Percentiles rank a stretch among this genome's conserved stretches.
Evolutionary conservation across 2,113 vertebrate genomes (phyloP).

Genomic region (Machaerirhynchus nigripectus): DNA sequence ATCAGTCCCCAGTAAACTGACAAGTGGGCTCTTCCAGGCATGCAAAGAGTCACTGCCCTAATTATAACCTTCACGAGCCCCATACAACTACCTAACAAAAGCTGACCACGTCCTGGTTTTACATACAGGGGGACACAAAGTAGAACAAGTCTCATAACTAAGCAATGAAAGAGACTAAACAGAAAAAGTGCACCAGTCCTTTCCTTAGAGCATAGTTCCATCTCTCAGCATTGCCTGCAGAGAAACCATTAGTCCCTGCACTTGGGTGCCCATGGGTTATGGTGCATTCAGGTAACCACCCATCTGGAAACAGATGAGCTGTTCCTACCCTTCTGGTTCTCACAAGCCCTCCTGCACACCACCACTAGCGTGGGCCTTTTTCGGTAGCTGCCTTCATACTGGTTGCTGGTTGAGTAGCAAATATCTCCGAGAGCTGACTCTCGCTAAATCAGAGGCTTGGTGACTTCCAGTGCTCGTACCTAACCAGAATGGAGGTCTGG

Average conservation of each 20-base stretch:
- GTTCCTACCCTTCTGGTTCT: background rate
- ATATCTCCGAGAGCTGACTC: fast-evolving
- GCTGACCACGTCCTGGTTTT: background rate
- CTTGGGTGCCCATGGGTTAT: background rate
- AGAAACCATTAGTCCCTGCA: background rate
- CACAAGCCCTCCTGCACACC: background rate
- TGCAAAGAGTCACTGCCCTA: background rate
- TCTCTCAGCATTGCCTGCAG: background rate
- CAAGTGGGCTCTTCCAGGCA: background rate
- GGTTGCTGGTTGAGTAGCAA: background rate
- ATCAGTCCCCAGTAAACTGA: background rate
- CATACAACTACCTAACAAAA: background rate
- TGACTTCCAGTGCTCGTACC: background rate
- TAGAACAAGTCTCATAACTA: fast-evolving
- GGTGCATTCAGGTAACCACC: background rate
- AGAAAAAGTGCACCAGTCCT: background rate
- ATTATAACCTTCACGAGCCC: background rate
- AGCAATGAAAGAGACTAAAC: background rate
- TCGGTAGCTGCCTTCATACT: background rate
- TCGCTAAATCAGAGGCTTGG: background rate
- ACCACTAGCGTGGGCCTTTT: background rate
- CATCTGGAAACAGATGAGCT: background rate
- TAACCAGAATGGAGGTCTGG: background rate
- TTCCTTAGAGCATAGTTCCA: background rate
- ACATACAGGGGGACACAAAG: background rate